Conservation (phyloP, 2,113 vertebrate genomes). For the Toxotes chatareus region DNA sequence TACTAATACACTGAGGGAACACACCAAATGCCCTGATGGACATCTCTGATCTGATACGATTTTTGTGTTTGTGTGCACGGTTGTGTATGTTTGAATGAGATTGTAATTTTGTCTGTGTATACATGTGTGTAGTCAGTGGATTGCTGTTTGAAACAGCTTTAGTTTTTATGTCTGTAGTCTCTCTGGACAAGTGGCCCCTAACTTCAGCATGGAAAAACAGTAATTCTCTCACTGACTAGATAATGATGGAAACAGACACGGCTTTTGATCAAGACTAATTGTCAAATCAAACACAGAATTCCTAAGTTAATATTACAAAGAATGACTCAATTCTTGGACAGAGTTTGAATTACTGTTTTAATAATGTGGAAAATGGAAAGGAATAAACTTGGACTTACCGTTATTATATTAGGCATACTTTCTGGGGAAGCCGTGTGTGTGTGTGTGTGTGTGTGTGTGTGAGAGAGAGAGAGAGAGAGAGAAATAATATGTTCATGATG, state of each 20-base stretch:
- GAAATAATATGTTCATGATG: constrained; percentile 25
- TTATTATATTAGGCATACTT: constrained; percentile 6
- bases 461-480: neutral
- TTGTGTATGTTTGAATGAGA: constrained; percentile 14
- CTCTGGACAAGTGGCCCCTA: neutral
- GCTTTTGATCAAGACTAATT: neutral
- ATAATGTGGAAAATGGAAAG: constrained; percentile 16
- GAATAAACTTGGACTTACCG: neutral
- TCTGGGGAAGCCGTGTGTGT: neutral
- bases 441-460: neutral
- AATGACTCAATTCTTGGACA: neutral
- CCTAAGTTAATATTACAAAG: neutral
- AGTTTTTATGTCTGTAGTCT: neutral
- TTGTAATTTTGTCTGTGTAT: neutral
- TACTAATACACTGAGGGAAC: constrained; percentile 49
- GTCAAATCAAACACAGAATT: constrained; percentile 1
- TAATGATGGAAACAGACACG: constrained; percentile 1
- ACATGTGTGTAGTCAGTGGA: neutral
- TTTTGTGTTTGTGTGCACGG: constrained; percentile 6
- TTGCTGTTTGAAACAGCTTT: neutral
- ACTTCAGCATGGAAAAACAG: neutral
- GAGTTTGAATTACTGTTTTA: constrained; percentile 11
- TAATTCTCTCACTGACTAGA: neutral
- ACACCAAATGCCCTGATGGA: constrained; percentile 19
- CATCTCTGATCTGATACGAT: constrained; percentile 5